A percentile compares a stretch with the other conserved stretches of the same genome.
These are phyloP conservation scores for Bubo scandiacus DNA, from an alignment of 2,113 vertebrate genomes.

Conservation along the genomic window DNA sequence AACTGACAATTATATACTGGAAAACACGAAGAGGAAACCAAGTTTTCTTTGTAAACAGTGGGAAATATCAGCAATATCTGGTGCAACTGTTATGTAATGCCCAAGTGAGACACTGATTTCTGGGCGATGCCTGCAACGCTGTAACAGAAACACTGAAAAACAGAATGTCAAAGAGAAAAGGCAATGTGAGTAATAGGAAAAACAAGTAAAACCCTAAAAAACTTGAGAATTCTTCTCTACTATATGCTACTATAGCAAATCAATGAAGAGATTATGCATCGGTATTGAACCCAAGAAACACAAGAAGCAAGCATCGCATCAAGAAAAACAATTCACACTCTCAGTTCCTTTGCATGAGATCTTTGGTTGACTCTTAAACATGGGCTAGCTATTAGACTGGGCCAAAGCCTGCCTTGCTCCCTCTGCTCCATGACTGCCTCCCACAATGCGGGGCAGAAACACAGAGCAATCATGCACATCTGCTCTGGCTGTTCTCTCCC, in stretches of 20 bases:
- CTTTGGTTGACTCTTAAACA: neutral
- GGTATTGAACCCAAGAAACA: neutral
- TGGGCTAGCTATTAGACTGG: accelerated
- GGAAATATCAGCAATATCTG: constrained; percentile 1
- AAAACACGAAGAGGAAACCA: neutral
- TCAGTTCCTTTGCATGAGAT: neutral
- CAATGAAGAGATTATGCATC: neutral
- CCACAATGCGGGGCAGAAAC: neutral
- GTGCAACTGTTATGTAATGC: neutral
- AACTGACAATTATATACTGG: neutral
- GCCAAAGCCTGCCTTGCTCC: accelerated
- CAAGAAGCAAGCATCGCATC: neutral
- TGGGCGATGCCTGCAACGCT: neutral
- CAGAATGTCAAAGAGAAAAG: neutral
- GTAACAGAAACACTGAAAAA: neutral
- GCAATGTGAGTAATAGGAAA: neutral
- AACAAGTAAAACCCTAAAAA: neutral
- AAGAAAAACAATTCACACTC: neutral
- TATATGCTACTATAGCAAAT: neutral
- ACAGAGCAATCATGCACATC: accelerated
- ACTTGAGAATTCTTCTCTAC: neutral
- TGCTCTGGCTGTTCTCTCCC: neutral
- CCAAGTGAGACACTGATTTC: neutral
- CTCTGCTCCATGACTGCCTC: neutral
- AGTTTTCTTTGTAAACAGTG: constrained; percentile 11